Base-by-base conservation (phyloP, 2,888 invertebrate genomes). In the Calameuta filiformis region DNA sequence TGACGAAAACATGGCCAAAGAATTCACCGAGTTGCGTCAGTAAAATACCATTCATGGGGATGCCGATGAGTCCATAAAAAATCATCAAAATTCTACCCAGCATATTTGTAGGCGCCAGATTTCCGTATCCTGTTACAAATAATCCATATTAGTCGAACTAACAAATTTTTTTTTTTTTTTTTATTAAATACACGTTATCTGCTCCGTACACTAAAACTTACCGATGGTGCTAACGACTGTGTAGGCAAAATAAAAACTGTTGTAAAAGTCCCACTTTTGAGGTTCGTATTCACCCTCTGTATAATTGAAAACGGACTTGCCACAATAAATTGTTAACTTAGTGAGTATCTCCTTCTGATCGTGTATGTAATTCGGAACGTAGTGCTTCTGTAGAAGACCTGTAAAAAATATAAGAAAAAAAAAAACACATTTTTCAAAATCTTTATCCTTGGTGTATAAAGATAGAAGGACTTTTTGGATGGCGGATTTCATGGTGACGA, bases 201-300 rank as follows among this genome's bases (percentile, higher is more conserved):
- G n/a, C n/a, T 77, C 11, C 3, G 4, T 35, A 69, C 11, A 31
- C n/a, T 0, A 12, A 11, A 80, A 86, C 93, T 93, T 92, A 96
- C 97, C 98, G 84, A 98, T 97, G 11, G 98, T 98, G 89, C 97
- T 97, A 88, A 97, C 96, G 76, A 97, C 97, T 30, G 97, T 98
- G 86, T 98, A 96, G 6, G 97, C 96, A 91, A 98, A 98, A 92
- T 97, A 97, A 88, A 98, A 95, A 1, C 97, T 96, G 92, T 98
- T 97, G 91, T 97, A 97, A 91, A 96, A 97, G 87, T 96, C 97
- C 98, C 98, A 98, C 88, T 94, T 94, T 79, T 93, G 93, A 0
- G 94, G 94, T 68, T 95, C 94, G 12, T 92, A 93, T 76, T 94
- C 94, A 80, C 93, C 94, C 0, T 94, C 93, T 2, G 94, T 94